Evolutionary conservation across 2,888 invertebrate species (phyloP).

Genomic region (Lottia scabra): DNA sequence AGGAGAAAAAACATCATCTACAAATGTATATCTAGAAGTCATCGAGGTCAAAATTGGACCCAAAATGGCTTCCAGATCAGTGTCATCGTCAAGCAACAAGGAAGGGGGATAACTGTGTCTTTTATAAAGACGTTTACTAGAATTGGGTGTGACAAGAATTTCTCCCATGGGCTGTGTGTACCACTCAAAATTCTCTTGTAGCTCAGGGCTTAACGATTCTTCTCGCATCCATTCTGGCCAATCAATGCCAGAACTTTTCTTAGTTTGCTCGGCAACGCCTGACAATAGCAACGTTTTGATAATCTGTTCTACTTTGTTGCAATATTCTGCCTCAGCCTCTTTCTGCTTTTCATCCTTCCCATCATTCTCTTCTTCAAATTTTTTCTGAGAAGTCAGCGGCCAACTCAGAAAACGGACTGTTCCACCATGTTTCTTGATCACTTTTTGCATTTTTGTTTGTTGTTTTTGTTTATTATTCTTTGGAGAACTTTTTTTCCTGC

Average conservation of each 20-base stretch:
- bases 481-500: conserved; percentile 6
- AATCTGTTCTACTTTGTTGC: conserved; percentile 44
- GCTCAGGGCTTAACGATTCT: conserved; percentile 44
- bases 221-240: conserved; percentile 24
- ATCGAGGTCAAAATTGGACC: not conserved
- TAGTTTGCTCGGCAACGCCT: not conserved
- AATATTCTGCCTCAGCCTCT: conserved; percentile 34
- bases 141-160: conserved; percentile 36
- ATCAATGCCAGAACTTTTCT: not conserved
- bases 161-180: conserved; percentile 55
- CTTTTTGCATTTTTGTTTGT: conserved; percentile 12
- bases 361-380: not conserved
- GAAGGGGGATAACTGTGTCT: conserved; percentile 41
- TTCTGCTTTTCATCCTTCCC: conserved; percentile 8
- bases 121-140: conserved; percentile 49
- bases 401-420: conserved; percentile 31
- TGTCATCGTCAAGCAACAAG: conserved; percentile 6
- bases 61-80: not conserved
- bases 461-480: conserved; percentile 1
- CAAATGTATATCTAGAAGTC: not conserved
- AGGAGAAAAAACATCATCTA: not conserved
- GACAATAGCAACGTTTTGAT: conserved; percentile 46
- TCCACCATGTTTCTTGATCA: conserved; percentile 11
- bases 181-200: conserved; percentile 56
- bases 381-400: conserved; percentile 30